Percentiles rank a stretch among this genome's conserved stretches.
Evolutionary conservation across 1,140 invertebrate genomes (phyloP).

Genomic region (Zophobas atratus): DNA sequence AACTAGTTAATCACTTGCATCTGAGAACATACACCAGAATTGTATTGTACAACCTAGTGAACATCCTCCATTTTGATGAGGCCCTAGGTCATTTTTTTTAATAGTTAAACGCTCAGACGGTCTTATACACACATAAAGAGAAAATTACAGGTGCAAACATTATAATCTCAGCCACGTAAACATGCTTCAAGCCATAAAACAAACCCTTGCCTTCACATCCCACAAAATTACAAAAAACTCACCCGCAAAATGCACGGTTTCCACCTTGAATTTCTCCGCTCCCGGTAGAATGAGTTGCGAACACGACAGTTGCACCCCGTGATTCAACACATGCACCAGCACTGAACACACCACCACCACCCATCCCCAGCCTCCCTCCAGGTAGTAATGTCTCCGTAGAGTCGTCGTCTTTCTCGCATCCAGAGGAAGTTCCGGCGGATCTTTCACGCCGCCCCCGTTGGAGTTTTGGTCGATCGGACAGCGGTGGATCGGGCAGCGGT

Average conservation of each 20-base stretch:
- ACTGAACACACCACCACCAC: conserved; percentile 78
- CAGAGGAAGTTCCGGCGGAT: conserved; percentile 60
- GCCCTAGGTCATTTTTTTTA: no score
- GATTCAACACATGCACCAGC: conserved; percentile 77
- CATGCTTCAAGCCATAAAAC: no score
- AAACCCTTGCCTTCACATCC: background rate
- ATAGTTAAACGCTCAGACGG: no score
- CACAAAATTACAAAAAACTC: conserved; percentile 49
- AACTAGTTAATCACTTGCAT: no score
- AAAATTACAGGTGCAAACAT: no score
- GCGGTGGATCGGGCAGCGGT: conserved; percentile 51
- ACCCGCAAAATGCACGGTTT: conserved; percentile 62
- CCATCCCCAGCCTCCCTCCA: conserved; percentile 88
- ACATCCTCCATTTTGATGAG: no score
- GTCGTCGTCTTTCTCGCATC: conserved; percentile 64
- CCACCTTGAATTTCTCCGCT: conserved; percentile 60
- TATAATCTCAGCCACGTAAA: no score
- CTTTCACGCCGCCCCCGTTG: conserved; percentile 29
- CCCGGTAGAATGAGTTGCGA: conserved; percentile 58
- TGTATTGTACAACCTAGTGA: no score
- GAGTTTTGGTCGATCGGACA: conserved; percentile 11
- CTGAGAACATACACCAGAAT: no score
- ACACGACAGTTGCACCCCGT: conserved; percentile 76
- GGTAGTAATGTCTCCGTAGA: conserved; percentile 79
- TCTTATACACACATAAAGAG: no score